These are phyloP conservation scores for Julus scandinavius DNA, from an alignment of 2,888 invertebrate genomes.

Conservation along the genomic window DNA sequence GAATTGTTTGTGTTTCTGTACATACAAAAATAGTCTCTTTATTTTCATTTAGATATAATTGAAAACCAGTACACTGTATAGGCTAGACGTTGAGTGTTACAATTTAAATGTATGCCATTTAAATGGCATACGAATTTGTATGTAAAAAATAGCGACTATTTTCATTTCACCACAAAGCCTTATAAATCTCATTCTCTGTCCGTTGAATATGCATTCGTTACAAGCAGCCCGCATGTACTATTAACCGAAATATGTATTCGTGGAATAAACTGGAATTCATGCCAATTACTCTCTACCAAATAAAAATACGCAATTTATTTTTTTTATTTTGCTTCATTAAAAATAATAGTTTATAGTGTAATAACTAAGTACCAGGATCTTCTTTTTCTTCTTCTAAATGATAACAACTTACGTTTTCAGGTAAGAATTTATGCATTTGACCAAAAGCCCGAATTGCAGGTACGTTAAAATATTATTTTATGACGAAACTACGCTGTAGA, in stretches of 20 bases:
- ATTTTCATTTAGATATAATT: background rate
- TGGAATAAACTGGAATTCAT: conserved; percentile 30
- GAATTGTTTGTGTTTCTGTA: background rate
- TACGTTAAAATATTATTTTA: background rate
- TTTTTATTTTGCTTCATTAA: background rate
- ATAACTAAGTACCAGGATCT: background rate
- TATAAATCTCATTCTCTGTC: background rate
- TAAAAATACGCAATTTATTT: background rate
- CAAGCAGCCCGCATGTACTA: background rate
- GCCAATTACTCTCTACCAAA: conserved; percentile 35
- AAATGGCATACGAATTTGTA: background rate
- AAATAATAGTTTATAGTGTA: background rate
- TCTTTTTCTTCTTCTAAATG: background rate
- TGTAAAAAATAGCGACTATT: background rate
- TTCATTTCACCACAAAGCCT: background rate
- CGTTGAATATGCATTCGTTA: background rate
- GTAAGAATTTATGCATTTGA: background rate
- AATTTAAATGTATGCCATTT: background rate
- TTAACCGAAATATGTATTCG: conserved; percentile 21
- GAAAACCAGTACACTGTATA: background rate
- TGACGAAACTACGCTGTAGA: background rate
- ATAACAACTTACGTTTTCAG: background rate
- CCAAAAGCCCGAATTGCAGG: background rate
- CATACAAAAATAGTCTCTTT: background rate
- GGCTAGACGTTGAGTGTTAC: background rate